A percentile compares a stretch with the other conserved stretches of the same genome.
Evolutionary conservation across 2,888 invertebrate species (phyloP).

Genomic region (Limnephilus lunatus): DNA sequence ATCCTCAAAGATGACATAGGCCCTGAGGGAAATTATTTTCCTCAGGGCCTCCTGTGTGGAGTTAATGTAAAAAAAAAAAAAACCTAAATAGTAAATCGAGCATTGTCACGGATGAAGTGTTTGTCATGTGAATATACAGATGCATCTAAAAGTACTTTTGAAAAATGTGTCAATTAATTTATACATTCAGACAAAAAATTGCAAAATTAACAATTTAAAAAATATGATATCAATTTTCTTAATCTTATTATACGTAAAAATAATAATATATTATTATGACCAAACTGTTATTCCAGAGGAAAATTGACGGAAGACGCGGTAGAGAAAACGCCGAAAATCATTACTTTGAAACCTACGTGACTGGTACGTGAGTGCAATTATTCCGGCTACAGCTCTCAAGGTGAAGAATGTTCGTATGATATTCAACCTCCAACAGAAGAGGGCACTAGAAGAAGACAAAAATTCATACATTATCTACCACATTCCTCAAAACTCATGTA

Average conservation of each 20-base stretch:
- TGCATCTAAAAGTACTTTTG: too few species aligned
- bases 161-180: background rate
- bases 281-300: background rate
- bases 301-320: background rate
- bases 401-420: background rate
- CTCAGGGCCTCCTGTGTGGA: too few species aligned
- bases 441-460: background rate
- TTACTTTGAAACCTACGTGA: too few species aligned
- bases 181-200: background rate
- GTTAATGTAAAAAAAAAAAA: too few species aligned
- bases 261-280: background rate
- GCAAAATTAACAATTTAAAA: background rate
- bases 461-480: background rate
- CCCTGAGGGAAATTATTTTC: too few species aligned
- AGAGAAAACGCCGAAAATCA: too few species aligned
- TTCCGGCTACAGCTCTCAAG: background rate
- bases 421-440: background rate
- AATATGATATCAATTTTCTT: background rate
- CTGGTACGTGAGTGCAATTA: background rate
- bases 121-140: too few species aligned
- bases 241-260: background rate
- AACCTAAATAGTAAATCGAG: background rate
- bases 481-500: background rate
- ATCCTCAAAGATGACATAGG: too few species aligned
- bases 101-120: background rate